Evolutionary conservation across 2,888 invertebrate genomes (phyloP).

Genomic region (Yponomeuta malinellus): DNA sequence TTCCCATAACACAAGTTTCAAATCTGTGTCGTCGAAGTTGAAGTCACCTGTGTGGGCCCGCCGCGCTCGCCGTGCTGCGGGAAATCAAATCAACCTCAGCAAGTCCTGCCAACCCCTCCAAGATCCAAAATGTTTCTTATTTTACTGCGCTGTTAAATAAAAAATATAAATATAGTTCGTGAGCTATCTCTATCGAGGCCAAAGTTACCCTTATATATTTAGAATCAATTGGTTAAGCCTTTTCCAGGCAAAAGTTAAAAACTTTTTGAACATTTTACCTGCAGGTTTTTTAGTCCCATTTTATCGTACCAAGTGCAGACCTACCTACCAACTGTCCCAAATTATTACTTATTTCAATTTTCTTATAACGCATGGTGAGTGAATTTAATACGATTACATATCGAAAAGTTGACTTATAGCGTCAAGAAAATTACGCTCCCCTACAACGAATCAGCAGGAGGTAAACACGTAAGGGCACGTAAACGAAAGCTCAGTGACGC

Average conservation of each 20-base stretch:
- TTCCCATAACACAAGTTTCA: not conserved
- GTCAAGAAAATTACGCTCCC: not conserved
- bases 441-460: not conserved
- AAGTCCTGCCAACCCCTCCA: not conserved
- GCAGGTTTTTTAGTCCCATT: no score
- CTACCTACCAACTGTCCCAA: no score
- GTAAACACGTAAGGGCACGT: constrained; percentile 11
- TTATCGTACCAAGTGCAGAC: no score
- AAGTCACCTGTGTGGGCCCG: not conserved
- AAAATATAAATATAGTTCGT: no score
- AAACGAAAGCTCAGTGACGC: constrained; percentile 12
- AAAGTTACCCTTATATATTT: no score
- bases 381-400: not conserved
- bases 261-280: no score
- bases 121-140: not conserved
- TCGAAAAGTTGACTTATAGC: not conserved
- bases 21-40: not conserved
- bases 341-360: not conserved
- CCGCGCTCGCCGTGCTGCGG: not conserved
- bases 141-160: not conserved
- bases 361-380: not conserved
- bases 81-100: not conserved
- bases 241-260: no score
- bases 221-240: no score
- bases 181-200: no score